These are phyloP conservation scores for Odontophorus gujanensis DNA, from an alignment of 2,113 vertebrate genomes.

Conservation along the genomic window DNA sequence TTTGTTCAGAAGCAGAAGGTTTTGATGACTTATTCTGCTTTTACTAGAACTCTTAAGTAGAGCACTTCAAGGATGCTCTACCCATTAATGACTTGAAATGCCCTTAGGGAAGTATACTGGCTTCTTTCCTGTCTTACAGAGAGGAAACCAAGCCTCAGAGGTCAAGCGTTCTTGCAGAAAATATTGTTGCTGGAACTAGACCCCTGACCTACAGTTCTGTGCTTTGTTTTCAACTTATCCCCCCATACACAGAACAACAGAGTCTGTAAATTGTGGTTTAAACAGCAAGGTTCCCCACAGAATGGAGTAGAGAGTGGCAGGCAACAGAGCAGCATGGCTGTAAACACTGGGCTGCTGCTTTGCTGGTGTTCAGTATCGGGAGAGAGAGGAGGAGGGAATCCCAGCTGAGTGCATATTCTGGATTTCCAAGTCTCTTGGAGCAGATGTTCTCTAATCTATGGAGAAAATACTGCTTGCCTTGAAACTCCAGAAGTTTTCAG, in stretches of 20 bases:
- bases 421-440: background rate
- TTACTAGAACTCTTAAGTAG: background rate
- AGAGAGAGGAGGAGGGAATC: background rate
- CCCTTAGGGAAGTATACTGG: background rate
- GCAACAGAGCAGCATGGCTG: background rate
- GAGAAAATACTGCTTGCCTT: background rate
- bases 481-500: background rate
- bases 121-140: background rate
- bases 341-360: fast-evolving
- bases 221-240: background rate
- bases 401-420: background rate
- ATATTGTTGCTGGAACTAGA: background rate
- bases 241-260: background rate
- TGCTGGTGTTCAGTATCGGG: fast-evolving
- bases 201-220: background rate
- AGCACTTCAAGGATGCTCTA: background rate
- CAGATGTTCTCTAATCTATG: background rate
- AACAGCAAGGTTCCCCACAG: background rate
- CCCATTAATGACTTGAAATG: background rate
- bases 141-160: slow-evolving; percentile 1
- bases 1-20: background rate
- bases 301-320: background rate
- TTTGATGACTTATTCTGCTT: slow-evolving; percentile 18
- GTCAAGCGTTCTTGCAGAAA: background rate
- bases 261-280: background rate